phyloP scores from a whole-genome alignment of 2,888 invertebrate genomes.

The Biston stratarius region DNA sequence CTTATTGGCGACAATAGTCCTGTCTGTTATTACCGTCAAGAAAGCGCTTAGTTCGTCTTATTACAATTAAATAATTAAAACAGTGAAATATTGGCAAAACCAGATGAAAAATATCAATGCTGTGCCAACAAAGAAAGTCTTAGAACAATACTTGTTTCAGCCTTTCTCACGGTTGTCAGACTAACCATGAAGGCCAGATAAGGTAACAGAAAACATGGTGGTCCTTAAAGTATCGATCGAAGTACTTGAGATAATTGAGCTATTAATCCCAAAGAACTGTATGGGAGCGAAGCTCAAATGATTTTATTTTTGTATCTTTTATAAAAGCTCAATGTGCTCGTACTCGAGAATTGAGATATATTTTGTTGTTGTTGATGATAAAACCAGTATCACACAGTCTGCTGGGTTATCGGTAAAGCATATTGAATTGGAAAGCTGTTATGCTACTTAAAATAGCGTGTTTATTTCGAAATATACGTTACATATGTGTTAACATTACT shows the following conservation, averaged over 20 bases:
- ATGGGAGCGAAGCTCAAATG: conserved; percentile 50
- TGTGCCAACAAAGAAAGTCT: neutral
- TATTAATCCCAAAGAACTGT: conserved; percentile 65
- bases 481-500: no score
- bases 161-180: conserved; percentile 32
- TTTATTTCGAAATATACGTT: no score
- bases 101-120: neutral
- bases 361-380: conserved; percentile 1
- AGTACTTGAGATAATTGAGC: conserved; percentile 82
- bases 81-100: no score
- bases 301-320: conserved; percentile 71
- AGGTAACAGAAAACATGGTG: conserved; percentile 40
- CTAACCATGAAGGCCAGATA: conserved; percentile 27
- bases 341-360: conserved; percentile 39
- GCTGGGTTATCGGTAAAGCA: no score
- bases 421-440: no score
- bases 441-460: no score
- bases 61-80: no score
- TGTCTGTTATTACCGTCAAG: no score
- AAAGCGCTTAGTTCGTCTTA: no score
- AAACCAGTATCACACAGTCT: no score
- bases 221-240: conserved; percentile 65
- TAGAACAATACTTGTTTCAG: conserved; percentile 12
- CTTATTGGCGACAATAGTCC: no score
- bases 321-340: conserved; percentile 66